Evolutionary conservation across 37 sponge, comb jelly and placozoan species (phyloP).

Genomic region (Tethya wilhelma): DNA sequence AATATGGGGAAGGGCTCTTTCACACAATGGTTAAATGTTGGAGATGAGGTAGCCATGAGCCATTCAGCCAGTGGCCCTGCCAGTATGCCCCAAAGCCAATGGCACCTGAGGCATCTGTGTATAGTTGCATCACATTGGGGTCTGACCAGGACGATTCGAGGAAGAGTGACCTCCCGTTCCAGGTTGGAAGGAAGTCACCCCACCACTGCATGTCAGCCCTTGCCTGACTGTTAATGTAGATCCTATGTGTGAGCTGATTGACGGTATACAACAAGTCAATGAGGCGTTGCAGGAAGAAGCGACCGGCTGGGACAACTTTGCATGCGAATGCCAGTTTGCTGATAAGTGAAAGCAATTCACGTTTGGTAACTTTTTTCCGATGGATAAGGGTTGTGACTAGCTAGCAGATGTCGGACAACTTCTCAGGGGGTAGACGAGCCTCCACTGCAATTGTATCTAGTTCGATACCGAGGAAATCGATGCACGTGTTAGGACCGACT

Average conservation of each 20-base stretch:
- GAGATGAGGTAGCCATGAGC: constrained; percentile 5
- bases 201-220: constrained; percentile 24
- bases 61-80: constrained; percentile 12
- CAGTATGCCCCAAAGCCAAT: constrained; percentile 29
- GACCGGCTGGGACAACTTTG: constrained; percentile 37
- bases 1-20: constrained; percentile 43
- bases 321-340: constrained; percentile 19
- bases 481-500: no score
- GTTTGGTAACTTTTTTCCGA: constrained; percentile 10
- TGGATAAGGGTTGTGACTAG: no score
- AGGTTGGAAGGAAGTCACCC: constrained; percentile 8
- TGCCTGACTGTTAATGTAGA: constrained; percentile 6
- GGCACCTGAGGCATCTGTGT: constrained; percentile 36
- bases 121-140: constrained; percentile 1
- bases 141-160: neutral
- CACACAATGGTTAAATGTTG: constrained; percentile 6
- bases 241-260: neutral
- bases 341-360: constrained; percentile 27
- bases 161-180: constrained; percentile 24
- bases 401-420: no score
- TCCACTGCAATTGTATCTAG: no score
- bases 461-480: no score
- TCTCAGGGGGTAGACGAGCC: no score
- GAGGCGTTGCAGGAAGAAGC: constrained; percentile 21
- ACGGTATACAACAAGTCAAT: constrained; percentile 20